Evolutionary conservation across 1,140 invertebrate species (phyloP), one percentile per base, ranked within the genome.

Genomic region (Mylabris phalerata): DNA sequence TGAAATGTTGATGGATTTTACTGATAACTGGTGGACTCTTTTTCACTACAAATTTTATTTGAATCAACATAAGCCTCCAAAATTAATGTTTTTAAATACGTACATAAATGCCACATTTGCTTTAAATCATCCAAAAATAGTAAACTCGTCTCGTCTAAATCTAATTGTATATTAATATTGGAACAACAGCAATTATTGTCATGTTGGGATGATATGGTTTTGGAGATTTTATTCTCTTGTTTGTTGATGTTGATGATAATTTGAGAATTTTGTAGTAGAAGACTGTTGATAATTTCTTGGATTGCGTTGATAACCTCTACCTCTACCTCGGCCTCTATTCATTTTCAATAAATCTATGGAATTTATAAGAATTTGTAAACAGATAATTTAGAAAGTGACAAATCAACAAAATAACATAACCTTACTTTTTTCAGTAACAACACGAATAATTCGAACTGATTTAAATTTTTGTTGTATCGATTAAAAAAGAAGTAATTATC

Each of bases 21-120:
- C 76, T 73, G n/a, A 72, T 74, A 7, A 83, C 72, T 25, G 70
- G 71, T 10, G 75, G 73, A 62, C 77, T 81, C 48, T 78, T 79
- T 67, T 82, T 83, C 70, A 79, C 81, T 83, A 55, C 13, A 70
- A 72, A 46, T n/a, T 32, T 5, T 32, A 32, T 7, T 13, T 19
- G 43, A 43, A 26, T 43, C 27, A 43, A 59, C 4, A 5, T 40
- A 42, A 66, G 19, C 1, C 19, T 19, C 19, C 1, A 19, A 19
- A 19, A 19, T 19, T 19, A 19, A 19, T 19, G 19, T 71, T 60
- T 71, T 70, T 43, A 7, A 10, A 46, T 24, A 55, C 63, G 59
- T 67, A 69, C 67, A 55, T 56, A 65, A 56, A 26, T 61, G 61
- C 58, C 62, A 67, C 43, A 66, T 57, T 11, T 51, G 59, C 48